Evolutionary conservation across 2,888 invertebrate genomes (phyloP).

Genomic region (Trilocha varians): DNA sequence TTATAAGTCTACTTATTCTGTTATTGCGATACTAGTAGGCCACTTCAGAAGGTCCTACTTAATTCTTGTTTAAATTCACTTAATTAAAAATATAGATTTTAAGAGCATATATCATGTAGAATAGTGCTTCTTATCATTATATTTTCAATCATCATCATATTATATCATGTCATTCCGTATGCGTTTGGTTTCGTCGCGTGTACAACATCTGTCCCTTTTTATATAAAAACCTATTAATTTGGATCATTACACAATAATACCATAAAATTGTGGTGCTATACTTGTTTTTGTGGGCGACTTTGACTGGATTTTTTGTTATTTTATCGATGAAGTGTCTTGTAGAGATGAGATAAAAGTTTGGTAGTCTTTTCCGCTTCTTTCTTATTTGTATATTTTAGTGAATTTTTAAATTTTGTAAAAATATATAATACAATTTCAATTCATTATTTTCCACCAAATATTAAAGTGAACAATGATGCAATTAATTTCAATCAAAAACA

Average conservation of each 20-base stretch:
- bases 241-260: slow-evolving; percentile 50
- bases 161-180: slow-evolving; percentile 13
- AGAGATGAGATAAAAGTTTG: too few species aligned
- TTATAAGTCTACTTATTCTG: too few species aligned
- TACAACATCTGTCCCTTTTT: slow-evolving; percentile 44
- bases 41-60: slow-evolving; percentile 6
- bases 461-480: too few species aligned
- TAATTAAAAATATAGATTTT: slow-evolving; percentile 10
- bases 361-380: too few species aligned
- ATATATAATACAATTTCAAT: too few species aligned
- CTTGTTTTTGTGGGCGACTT: not conserved
- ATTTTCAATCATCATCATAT: slow-evolving; percentile 14
- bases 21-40: not conserved
- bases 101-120: slow-evolving; percentile 17
- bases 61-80: slow-evolving; percentile 14
- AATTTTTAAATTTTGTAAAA: too few species aligned
- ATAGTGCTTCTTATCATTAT: slow-evolving; percentile 7
- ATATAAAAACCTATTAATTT: slow-evolving; percentile 24
- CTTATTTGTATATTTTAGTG: too few species aligned
- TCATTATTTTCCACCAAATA: too few species aligned
- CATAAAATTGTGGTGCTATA: slow-evolving; percentile 55
- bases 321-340: too few species aligned
- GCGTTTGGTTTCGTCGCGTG: slow-evolving; percentile 28
- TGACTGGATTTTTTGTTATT: not conserved
- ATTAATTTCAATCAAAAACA: too few species aligned